Evolutionary conservation across 2,797 vertebrate species (phyloP), one percentile per base, ranked within the genome.

Genomic region (Valencia hispanica): DNA sequence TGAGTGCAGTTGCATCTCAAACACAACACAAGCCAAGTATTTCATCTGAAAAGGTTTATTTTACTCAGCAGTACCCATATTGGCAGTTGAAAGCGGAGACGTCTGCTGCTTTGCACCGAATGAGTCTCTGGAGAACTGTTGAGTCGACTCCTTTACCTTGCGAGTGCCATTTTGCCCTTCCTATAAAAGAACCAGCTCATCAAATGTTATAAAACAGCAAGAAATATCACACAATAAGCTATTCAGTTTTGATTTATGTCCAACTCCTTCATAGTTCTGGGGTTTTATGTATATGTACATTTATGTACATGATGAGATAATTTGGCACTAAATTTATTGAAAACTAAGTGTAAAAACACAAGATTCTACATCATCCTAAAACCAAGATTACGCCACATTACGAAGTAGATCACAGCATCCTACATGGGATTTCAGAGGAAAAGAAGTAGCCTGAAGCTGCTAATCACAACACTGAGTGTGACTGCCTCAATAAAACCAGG

Each of bases 41-140:
- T 82, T 81, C n/a, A 83, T 22, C 77, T 80, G 32, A 74, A 72
- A 77, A 70, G 76, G 85, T 22, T 79, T 0, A 45, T 82, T 81
- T 85, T 39, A 86, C 75, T 88, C 83, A 86, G 86, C 79, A 80
- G 84, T 94, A 93, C 93, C 93, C 25, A 89, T 83, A 81, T 82
- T 92, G 27, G 89, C 76, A 78, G 81, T 81, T 55, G 89, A 79
- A 8, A 83, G 45, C 1, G 84, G 47, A 0, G 83, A 63, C 0
- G 79, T 47, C 78, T 88, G 91, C 77, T 90, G 93, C 75, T 91
- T 92, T 18, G 80, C 73, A 75, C 77, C 61, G 68, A 77, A 82
- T 76, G 91, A 83, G 70, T 90, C 86, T 85, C 80, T 84, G 77
- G 84, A 63, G 61, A 79, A 57, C 27, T 84, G 88, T 72, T 79